Evolutionary conservation across 1,140 invertebrate species (phyloP).

Genomic region (Drosophila ohnishii): DNA sequence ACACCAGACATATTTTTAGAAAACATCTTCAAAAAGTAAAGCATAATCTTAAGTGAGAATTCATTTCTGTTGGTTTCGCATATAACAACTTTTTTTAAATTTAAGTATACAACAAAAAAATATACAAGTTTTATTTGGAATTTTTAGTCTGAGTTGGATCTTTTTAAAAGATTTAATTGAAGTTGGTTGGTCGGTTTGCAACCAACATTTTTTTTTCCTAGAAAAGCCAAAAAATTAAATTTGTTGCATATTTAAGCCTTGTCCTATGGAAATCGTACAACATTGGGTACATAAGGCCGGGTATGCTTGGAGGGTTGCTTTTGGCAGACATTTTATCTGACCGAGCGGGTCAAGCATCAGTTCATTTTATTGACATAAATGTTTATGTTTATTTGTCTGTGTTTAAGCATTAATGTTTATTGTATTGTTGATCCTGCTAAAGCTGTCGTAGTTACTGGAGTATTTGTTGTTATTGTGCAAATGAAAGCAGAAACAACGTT

Average conservation of each 20-base stretch:
- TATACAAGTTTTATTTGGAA: too few species aligned
- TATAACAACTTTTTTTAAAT: too few species aligned
- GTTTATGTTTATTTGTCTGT: conserved; percentile 80
- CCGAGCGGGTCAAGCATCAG: conserved; percentile 74
- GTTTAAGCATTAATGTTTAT: conserved; percentile 76
- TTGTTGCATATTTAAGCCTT: background rate
- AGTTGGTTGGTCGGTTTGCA: background rate
- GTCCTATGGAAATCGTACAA: background rate
- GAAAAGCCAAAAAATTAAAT: background rate
- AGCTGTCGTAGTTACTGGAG: conserved; percentile 14
- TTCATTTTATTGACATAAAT: conserved; percentile 80
- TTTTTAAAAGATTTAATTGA: too few species aligned
- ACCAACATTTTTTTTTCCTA: background rate
- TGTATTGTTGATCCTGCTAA: conserved; percentile 53
- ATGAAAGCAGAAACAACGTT: conserved; percentile 47
- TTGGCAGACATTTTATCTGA: conserved; percentile 60
- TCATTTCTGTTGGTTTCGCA: too few species aligned
- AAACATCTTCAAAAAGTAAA: too few species aligned
- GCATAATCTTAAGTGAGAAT: too few species aligned
- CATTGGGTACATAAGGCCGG: conserved; percentile 6
- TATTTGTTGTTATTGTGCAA: conserved; percentile 50
- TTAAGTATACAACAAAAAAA: too few species aligned
- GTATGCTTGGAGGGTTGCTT: background rate
- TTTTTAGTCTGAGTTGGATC: too few species aligned
- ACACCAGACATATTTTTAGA: too few species aligned